Conservation (phyloP, 2,888 invertebrate genomes). For the Himalopsyche tibetana region DNA sequence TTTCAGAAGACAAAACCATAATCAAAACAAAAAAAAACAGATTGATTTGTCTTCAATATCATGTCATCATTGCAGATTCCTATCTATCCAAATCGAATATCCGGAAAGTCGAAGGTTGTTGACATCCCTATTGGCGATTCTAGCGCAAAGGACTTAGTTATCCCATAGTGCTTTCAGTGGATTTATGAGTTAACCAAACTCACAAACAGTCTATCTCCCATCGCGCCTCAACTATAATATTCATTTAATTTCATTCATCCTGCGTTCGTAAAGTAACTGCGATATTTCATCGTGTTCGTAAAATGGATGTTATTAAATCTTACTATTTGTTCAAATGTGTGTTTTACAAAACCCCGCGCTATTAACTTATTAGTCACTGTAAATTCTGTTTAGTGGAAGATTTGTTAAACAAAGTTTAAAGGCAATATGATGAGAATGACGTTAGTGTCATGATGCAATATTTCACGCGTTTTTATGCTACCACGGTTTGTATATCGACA, state of each 20-base stretch:
- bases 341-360: neutral
- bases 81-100: too few relatives aligned
- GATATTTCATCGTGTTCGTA: neutral
- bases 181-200: conserved; percentile 24
- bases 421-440: neutral
- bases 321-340: neutral
- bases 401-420: neutral
- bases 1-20: too few relatives aligned
- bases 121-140: neutral
- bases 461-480: too few relatives aligned
- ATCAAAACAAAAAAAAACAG: too few relatives aligned
- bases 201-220: neutral
- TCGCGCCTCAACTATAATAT: neutral
- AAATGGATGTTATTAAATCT: neutral
- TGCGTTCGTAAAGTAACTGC: neutral
- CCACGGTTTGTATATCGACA: too few relatives aligned
- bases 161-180: neutral
- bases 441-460: neutral
- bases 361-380: neutral
- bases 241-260: conserved; percentile 5
- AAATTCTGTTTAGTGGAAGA: neutral
- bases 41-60: too few relatives aligned
- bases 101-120: too few relatives aligned
- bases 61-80: too few relatives aligned
- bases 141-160: neutral